These are phyloP conservation scores for Phalera bucephala DNA, from an alignment of 2,888 invertebrate genomes.

Conservation along the genomic window DNA sequence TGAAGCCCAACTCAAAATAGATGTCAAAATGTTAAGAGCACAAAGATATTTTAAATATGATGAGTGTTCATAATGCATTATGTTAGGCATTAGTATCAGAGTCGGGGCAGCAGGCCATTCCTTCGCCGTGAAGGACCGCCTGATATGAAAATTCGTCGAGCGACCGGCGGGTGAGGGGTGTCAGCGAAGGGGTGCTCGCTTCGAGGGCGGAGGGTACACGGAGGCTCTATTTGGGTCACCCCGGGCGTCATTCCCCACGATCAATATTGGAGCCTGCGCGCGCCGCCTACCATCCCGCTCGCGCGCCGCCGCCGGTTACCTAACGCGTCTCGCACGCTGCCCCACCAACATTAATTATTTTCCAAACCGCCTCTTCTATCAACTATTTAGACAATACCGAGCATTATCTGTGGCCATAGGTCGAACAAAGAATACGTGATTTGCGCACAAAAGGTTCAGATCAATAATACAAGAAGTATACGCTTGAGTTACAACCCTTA, in stretches of 20 bases:
- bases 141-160: constrained; percentile 80
- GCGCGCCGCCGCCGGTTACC: constrained; percentile 69
- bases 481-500: constrained; percentile 16
- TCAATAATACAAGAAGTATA: constrained; percentile 6
- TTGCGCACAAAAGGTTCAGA: constrained; percentile 15
- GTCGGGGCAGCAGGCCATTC: constrained; percentile 62
- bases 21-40: constrained; percentile 35
- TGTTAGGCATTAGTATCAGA: constrained; percentile 62
- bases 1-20: constrained; percentile 9
- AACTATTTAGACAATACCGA: constrained; percentile 51
- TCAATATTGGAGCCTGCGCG: constrained; percentile 77
- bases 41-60: constrained; percentile 53
- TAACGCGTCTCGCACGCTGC: constrained; percentile 73
- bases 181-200: constrained; percentile 46
- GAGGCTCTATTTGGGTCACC: constrained; percentile 83
- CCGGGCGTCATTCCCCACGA: constrained; percentile 80
- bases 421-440: constrained; percentile 8
- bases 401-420: constrained; percentile 26
- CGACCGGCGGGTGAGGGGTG: constrained; percentile 55
- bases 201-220: constrained; percentile 59
- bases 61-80: constrained; percentile 55
- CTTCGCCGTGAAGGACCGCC: constrained; percentile 66
- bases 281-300: constrained; percentile 67
- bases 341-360: constrained; percentile 74
- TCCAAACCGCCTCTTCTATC: constrained; percentile 57